phyloP scores from a whole-genome alignment of 2,888 invertebrate genomes.

The Lycocerus yunnanus region DNA sequence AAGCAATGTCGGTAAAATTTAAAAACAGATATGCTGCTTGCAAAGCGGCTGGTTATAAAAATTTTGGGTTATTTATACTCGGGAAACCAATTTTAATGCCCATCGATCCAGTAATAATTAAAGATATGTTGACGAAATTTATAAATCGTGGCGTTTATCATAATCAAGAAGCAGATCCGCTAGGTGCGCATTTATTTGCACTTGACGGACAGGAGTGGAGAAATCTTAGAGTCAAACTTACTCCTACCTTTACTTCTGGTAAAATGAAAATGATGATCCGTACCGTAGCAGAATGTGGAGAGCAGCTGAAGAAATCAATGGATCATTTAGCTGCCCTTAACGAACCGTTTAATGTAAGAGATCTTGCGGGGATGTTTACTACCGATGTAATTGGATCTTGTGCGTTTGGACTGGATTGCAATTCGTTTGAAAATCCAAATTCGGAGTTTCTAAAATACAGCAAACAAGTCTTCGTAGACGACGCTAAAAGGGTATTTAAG shows the following conservation, averaged over 20 bases:
- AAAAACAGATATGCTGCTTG: background rate
- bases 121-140: conserved; percentile 61
- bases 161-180: conserved; percentile 61
- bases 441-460: conserved; percentile 42
- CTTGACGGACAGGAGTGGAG: conserved; percentile 63
- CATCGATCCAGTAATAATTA: conserved; percentile 6
- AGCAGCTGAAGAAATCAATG: background rate
- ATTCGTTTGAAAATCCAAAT: conserved; percentile 52
- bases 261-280: conserved; percentile 53
- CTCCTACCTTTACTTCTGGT: background rate
- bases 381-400: conserved; percentile 63
- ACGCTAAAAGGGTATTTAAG: background rate
- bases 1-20: no score
- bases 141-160: conserved; percentile 63
- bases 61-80: background rate
- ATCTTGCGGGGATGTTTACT: conserved; percentile 59
- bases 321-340: conserved; percentile 41
- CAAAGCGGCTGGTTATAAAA: background rate
- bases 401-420: conserved; percentile 61
- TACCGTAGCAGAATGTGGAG: conserved; percentile 14
- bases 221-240: conserved; percentile 53
- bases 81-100: background rate
- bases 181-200: conserved; percentile 62
- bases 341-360: conserved; percentile 46
- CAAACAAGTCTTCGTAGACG: background rate